These are phyloP conservation scores for Sturnira hondurensis DNA, from an alignment of 2,113 vertebrate genomes.

Conservation along the genomic window DNA sequence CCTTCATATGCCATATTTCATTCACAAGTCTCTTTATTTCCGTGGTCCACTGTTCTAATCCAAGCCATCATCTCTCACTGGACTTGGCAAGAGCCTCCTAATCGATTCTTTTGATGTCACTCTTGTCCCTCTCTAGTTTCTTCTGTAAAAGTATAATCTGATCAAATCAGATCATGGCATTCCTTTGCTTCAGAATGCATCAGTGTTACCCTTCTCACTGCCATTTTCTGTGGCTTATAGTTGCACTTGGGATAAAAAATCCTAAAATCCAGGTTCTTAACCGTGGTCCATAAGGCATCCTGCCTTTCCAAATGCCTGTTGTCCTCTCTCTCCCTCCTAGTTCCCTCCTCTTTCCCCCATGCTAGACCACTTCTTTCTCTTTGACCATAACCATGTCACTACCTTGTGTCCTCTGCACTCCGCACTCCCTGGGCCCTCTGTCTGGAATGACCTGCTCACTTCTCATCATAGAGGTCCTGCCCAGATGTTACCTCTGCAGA, in stretches of 20 bases:
- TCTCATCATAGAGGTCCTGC: neutral
- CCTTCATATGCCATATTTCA: neutral
- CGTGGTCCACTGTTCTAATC: neutral
- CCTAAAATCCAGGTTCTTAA: neutral
- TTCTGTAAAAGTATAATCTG: neutral
- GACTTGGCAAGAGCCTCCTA: neutral
- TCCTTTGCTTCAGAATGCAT: neutral
- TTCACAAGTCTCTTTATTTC: neutral
- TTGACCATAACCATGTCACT: too few relatives aligned
- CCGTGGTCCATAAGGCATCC: neutral
- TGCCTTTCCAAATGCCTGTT: neutral
- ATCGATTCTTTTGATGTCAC: neutral
- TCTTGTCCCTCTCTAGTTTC: neutral
- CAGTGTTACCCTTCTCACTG: neutral
- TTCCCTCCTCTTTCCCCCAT: too few relatives aligned
- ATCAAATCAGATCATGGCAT: neutral
- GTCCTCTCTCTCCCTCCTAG: neutral
- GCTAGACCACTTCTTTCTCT: neutral
- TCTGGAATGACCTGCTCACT: neutral
- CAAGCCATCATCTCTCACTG: neutral
- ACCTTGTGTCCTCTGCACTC: neutral
- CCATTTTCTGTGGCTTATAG: neutral
- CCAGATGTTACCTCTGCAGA: neutral
- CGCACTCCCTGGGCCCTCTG: neutral
- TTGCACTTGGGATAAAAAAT: neutral